Percentiles rank a stretch among this genome's conserved stretches.
These are phyloP conservation scores for Petrosia ficiformis DNA, from an alignment of 37 sponge, comb jelly and placozoan species.

Conservation along the genomic window DNA sequence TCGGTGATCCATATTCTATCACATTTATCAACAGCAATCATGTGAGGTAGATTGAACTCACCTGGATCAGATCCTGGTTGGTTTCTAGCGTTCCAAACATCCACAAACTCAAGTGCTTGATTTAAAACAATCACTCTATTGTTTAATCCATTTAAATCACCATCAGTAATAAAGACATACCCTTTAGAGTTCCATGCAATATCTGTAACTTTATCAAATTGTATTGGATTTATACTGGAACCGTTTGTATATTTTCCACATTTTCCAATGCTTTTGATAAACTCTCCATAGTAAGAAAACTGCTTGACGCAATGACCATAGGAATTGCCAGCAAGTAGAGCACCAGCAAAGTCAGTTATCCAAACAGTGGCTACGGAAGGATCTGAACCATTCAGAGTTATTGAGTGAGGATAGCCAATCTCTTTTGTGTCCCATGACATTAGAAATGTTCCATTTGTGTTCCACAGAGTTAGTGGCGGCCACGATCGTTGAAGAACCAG, in stretches of 20 bases:
- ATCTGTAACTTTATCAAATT: constrained; percentile 45
- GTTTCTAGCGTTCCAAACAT: constrained; percentile 35
- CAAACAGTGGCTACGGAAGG: constrained; percentile 39
- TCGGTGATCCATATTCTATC: constrained; percentile 37
- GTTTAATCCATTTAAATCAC: constrained; percentile 35
- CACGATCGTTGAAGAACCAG: constrained; percentile 20
- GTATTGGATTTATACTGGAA: constrained; percentile 29
- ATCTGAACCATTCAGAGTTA: constrained; percentile 8
- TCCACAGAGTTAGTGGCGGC: constrained; percentile 27
- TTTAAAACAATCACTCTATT: constrained; percentile 34
- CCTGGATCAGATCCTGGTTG: constrained; percentile 11
- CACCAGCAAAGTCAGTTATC: constrained; percentile 43
- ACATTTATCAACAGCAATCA: constrained; percentile 23
- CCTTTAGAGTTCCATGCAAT: constrained; percentile 23
- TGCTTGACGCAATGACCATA: constrained; percentile 42
- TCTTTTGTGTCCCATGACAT: constrained; percentile 24
- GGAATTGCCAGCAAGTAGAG: constrained; percentile 1
- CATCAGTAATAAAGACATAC: constrained; percentile 27
- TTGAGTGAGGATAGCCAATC: constrained; percentile 38
- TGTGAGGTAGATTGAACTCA: constrained; percentile 43
- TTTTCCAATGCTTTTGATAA: constrained; percentile 16
- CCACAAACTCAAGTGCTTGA: not conserved
- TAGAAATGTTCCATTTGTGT: constrained; percentile 12
- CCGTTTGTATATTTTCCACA: constrained; percentile 24
- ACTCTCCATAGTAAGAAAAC: constrained; percentile 18